phyloP scores from a whole-genome alignment of 2,888 invertebrate genomes.

The Protodeltote pygarga region DNA sequence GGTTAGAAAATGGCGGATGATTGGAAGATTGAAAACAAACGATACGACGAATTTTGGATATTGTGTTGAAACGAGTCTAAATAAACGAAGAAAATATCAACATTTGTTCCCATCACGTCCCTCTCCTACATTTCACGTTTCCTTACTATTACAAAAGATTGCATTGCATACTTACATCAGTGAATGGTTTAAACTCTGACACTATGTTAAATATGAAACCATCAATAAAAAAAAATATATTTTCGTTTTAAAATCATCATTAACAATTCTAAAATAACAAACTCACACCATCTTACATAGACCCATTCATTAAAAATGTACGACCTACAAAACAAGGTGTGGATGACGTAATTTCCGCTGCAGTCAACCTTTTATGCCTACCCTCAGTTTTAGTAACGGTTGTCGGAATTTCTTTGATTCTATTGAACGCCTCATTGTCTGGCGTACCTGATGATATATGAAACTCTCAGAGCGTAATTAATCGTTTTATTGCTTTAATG shows the following conservation, averaged over 20 bases:
- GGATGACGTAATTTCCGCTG: slow-evolving; percentile 66
- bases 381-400: slow-evolving; percentile 53
- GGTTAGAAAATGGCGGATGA: too few species aligned
- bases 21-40: too few species aligned
- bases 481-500: slow-evolving; percentile 30
- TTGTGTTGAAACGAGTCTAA: too few species aligned
- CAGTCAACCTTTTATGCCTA: slow-evolving; percentile 55
- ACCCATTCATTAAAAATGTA: slow-evolving; percentile 48
- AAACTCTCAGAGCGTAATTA: slow-evolving; percentile 22
- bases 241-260: neutral
- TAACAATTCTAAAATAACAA: too few species aligned
- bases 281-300: slow-evolving; percentile 15
- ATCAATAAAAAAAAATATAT: neutral
- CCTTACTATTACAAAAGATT: too few species aligned
- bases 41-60: too few species aligned
- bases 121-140: too few species aligned
- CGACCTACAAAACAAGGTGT: slow-evolving; percentile 63
- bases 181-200: too few species aligned
- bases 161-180: too few species aligned
- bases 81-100: too few species aligned
- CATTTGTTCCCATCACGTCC: too few species aligned
- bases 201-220: neutral
- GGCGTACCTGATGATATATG: slow-evolving; percentile 40
- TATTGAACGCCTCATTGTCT: slow-evolving; percentile 51
- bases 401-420: slow-evolving; percentile 49